These are phyloP conservation scores for Cossypha heuglini DNA, from an alignment of 2,797 vertebrate genomes.

Conservation along the genomic window DNA sequence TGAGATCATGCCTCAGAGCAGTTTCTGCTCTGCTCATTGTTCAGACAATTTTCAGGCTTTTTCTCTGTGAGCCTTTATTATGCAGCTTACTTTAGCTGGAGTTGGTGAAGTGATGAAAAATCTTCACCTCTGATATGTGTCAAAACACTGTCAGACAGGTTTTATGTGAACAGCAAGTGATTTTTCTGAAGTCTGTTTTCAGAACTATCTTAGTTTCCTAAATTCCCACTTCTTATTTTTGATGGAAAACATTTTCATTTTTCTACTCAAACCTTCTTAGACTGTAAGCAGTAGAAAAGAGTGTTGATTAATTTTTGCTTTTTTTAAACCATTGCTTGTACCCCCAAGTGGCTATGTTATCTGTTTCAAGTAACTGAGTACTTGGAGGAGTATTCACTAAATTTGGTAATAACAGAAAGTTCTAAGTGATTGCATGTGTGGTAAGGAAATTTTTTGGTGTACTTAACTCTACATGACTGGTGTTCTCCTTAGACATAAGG, in stretches of 20 bases:
- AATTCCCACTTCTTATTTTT: conserved; percentile 32
- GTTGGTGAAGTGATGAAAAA: conserved; percentile 27
- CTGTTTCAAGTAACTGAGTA: neutral
- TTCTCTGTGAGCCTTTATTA: neutral
- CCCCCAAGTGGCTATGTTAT: neutral
- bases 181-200: conserved; percentile 47
- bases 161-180: conserved; percentile 34
- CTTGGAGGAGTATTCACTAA: neutral
- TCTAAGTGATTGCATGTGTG: neutral
- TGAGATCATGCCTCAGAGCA: neutral
- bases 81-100: conserved; percentile 22
- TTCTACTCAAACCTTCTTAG: neutral
- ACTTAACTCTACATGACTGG: neutral
- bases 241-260: conserved; percentile 9
- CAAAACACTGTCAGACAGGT: conserved; percentile 61
- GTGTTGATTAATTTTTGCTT: neutral
- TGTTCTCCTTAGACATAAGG: neutral
- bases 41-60: conserved; percentile 30
- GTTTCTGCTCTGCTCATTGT: conserved; percentile 7
- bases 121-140: conserved; percentile 48
- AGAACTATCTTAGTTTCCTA: conserved; percentile 15
- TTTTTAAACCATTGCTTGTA: neutral
- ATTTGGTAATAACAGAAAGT: neutral
- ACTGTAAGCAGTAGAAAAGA: neutral
- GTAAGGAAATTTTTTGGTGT: neutral